Conservation (phyloP, 2,113 vertebrate genomes). For the Lamprotornis superbus region DNA sequence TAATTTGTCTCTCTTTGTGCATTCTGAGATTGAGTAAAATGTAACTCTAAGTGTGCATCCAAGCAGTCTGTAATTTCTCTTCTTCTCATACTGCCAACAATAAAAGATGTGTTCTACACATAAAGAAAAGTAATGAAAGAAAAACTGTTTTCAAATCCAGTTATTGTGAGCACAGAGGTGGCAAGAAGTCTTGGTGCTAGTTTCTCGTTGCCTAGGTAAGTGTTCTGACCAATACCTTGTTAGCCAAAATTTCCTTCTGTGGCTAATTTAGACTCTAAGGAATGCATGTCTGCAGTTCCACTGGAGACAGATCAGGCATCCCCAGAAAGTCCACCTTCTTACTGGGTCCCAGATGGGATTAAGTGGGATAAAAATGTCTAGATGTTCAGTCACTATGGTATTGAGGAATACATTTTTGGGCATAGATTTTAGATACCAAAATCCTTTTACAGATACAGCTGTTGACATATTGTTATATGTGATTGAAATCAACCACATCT, state of each 20-base stretch:
- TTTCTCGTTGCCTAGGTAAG: neutral
- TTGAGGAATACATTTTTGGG: neutral
- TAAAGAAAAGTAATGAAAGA: neutral
- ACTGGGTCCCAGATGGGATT: neutral
- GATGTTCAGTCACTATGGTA: neutral
- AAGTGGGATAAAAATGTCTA: constrained; percentile 19
- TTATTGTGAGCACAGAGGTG: neutral
- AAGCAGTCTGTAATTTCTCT: neutral
- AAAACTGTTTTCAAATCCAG: neutral
- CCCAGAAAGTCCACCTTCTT: neutral
- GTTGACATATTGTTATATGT: neutral
- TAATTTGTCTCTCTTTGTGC: neutral
- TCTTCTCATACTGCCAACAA: neutral
- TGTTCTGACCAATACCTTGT: neutral
- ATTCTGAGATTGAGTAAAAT: neutral
- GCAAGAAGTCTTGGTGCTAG: neutral
- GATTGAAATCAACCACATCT: neutral
- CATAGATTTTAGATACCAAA: neutral
- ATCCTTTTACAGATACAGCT: neutral
- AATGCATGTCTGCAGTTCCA: neutral
- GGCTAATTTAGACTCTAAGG: neutral
- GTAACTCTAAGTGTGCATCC: neutral
- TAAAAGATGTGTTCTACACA: neutral
- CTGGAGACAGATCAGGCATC: neutral
- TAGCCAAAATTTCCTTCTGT: neutral